A percentile compares a stretch with the other conserved stretches of the same genome.
These are phyloP conservation scores for Drosophila kokeensis DNA, from an alignment of 2,888 invertebrate genomes.

Conservation along the genomic window DNA sequence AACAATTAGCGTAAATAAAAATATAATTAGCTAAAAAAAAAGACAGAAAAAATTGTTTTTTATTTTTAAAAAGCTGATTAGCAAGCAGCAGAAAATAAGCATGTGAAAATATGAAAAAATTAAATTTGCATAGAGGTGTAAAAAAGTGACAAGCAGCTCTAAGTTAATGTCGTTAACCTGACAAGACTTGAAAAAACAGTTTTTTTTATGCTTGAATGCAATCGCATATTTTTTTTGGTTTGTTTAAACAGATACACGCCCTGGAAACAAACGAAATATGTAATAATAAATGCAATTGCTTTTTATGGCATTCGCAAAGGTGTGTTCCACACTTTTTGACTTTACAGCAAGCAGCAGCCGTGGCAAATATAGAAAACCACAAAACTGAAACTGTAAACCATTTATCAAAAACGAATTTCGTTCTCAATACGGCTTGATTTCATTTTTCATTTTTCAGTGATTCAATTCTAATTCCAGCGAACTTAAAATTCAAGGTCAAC, in stretches of 20 bases:
- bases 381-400: conserved; percentile 46
- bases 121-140: conserved; percentile 13
- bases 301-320: conserved; percentile 25
- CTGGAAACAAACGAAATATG: conserved; percentile 17
- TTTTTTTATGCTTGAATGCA: conserved; percentile 14
- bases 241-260: conserved; percentile 26
- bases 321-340: conserved; percentile 21
- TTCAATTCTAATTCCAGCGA: conserved; percentile 45
- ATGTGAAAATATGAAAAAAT: conserved; percentile 9
- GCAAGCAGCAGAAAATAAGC: not conserved
- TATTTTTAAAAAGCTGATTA: conserved; percentile 56
- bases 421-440: conserved; percentile 30
- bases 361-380: conserved; percentile 8
- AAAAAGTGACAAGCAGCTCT: conserved; percentile 2
- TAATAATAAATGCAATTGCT: conserved; percentile 38
- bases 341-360: not conserved
- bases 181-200: not conserved
- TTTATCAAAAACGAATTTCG: conserved; percentile 19
- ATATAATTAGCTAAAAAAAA: conserved; percentile 18
- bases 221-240: not conserved
- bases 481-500: conserved; percentile 62
- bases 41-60: conserved; percentile 6
- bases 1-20: conserved; percentile 44
- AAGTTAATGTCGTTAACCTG: conserved; percentile 17
- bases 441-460: conserved; percentile 42